Percentiles rank a stretch among this genome's conserved stretches.
Evolutionary conservation across 2,797 vertebrate species (phyloP).

Genomic region (Sebastes hopkinsi): DNA sequence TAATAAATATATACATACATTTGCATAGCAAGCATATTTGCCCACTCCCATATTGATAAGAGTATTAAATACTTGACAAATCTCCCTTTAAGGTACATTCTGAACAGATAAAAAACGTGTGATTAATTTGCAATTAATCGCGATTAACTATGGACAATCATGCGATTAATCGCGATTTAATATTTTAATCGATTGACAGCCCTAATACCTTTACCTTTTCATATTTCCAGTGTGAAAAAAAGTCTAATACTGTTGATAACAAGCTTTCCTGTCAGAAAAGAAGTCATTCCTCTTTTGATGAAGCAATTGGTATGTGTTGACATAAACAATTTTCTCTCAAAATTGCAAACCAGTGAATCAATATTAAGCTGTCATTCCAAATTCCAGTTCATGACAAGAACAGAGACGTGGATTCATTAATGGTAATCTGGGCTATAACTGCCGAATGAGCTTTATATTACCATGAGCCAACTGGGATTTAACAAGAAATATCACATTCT

Average conservation of each 20-base stretch:
- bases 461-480: constrained; percentile 26
- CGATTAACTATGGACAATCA: no score
- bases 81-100: no score
- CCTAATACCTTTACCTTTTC: background rate
- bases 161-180: no score
- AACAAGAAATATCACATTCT: constrained; percentile 31
- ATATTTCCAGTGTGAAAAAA: background rate
- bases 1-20: no score
- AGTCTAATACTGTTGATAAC: background rate
- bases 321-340: constrained; percentile 20
- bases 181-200: no score
- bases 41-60: no score
- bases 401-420: constrained; percentile 34
- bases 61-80: no score
- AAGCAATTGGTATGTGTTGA: background rate
- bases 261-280: background rate
- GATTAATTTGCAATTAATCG: no score
- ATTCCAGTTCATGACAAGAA: constrained; percentile 24
- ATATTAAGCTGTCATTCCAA: constrained; percentile 21
- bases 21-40: no score
- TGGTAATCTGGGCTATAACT: constrained; percentile 34
- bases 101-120: no score
- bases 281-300: background rate
- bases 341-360: constrained; percentile 25
- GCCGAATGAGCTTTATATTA: constrained; percentile 40